Conservation (phyloP, 2,113 vertebrate genomes). For the Muntiacus muntjak region DNA sequence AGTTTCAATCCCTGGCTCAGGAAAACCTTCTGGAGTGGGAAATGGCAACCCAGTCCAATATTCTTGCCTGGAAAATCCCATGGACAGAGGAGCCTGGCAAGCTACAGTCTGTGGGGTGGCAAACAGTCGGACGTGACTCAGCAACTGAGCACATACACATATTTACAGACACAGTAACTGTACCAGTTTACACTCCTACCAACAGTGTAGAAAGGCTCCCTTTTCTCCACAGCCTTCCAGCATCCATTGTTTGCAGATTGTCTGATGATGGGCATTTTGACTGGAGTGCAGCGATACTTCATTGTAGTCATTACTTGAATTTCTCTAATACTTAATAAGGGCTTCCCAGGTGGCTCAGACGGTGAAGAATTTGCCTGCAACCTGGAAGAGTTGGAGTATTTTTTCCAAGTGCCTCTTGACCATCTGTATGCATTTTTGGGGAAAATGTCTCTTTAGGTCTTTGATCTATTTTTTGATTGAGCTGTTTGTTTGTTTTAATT, state of each 20-base stretch:
- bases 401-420: neutral
- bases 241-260: neutral
- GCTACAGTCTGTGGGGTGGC: accelerated
- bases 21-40: neutral
- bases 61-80: neutral
- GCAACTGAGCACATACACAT: neutral
- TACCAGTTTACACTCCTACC: accelerated
- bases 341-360: accelerated
- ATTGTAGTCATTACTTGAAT: neutral
- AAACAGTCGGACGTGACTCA: neutral
- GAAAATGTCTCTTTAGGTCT: neutral
- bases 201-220: neutral
- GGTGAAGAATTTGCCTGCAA: neutral
- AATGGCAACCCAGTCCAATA: neutral
- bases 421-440: neutral
- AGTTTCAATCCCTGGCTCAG: neutral
- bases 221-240: neutral
- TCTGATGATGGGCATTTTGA: neutral
- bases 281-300: neutral
- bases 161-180: neutral
- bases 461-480: neutral
- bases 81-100: neutral
- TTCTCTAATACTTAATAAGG: neutral
- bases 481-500: neutral
- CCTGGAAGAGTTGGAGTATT: neutral